Base-by-base conservation (phyloP, 2,113 vertebrate genomes). In the Sorex araneus region DNA sequence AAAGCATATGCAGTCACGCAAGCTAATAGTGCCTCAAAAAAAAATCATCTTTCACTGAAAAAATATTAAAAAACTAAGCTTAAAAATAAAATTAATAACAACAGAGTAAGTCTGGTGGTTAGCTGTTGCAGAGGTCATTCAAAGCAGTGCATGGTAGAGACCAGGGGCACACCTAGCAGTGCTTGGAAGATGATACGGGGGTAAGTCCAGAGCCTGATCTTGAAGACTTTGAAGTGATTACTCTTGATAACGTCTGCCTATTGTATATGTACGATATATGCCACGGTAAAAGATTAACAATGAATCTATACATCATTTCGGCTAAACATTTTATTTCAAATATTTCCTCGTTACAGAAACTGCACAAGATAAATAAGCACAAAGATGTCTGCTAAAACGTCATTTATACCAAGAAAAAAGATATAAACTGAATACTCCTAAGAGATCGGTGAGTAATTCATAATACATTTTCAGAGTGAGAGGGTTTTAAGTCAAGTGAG, bases 311-410 rank as follows among this genome's bases (percentile, higher is more conserved):
- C 21, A 66, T 78, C 25, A 73, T 54, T 64, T 82, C 86, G 64
- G 19, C 21, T 50, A 73, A 85, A 84, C 75, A 75, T 80, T 57
- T 30, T n/a, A 82, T 8, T 32, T 77, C 2, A 50, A 89, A 89
- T 83, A 50, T 47, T 81, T 81, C 28, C 19, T 64, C 32, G 64
- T 50, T 50, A 50, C 47, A 50, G 47, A 12, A 57, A 45, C 40
- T 88, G 64, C 88, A 75, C 8, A 75, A 93, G 36, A 74, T 45
- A 87, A 83, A 69, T 27, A 83, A 87, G 64, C 73, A 74, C 25
- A 89, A 71, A 87, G 9, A 50, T 34, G 25, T 43, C 40, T 78
- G 71, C 60, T 83, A 77, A 34, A 74, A 47, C 25, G 27, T 18
- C 27, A 88, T 50, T 82, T 43, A 79, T 50, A 91, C 73, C 45